Base-by-base conservation (phyloP, 2,113 vertebrate species). In the Malurus melanocephalus region DNA sequence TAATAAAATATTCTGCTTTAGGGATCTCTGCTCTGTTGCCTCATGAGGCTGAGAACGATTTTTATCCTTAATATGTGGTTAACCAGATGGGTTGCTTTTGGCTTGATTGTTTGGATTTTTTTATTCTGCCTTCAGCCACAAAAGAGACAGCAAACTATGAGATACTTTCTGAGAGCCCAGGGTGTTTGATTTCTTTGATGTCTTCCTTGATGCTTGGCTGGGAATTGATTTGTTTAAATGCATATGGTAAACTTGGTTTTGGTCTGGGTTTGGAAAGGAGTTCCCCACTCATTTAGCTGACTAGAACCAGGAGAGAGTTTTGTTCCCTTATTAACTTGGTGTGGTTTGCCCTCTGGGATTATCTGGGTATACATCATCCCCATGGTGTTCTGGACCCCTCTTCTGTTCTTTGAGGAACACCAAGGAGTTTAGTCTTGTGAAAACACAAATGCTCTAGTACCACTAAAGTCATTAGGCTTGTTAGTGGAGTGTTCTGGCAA, bases 1-100 rank as follows among this genome's bases (percentile, higher is more conserved):
- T 61, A 55, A 77, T 74, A 76, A 85, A 93, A 89, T 82, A 79
- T 23, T 93, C 69, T 78, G 32, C 83, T 93, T 85, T 62, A 22
- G 56, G 35, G 5, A 43, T 84, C 32, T 86, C 55, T 80, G 45
- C 45, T 90, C 76, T 67, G 7, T 62, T 89, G 23, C 32, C 49
- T 81, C 28, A 27, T 40, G 51, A 40, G 27, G 6, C 24, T 61
- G 30, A 73, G 55, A 76, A 69, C n/a, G 53, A 65, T 13, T 88
- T 88, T 85, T 75, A 81, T 35, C 45, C 33, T 79, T 77, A 74
- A 85, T 66, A 23, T 79, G 27, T 14, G 32, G 4, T 93, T 85
- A 92, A 26, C 19, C 72, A 89, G 67, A 82, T 87, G 67, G 51
- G 17, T 82, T 92, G 88, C 57, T 76, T 84, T 38, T 68, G 53